Evolutionary conservation across 2,797 vertebrate genomes (phyloP), one percentile per base, ranked within the genome.

Genomic region (Caiman crocodilus): DNA sequence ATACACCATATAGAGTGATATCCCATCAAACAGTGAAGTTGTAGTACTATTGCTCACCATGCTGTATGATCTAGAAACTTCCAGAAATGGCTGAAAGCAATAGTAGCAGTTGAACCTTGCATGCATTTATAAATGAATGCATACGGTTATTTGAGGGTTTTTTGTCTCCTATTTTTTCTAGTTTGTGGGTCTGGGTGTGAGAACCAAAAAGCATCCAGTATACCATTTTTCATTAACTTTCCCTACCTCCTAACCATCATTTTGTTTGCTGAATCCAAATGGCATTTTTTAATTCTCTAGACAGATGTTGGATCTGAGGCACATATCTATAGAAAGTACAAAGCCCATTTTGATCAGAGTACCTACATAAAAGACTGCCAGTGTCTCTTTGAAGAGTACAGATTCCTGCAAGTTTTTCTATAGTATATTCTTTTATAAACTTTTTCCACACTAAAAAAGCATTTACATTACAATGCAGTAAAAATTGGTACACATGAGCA

Each of bases 401-500:
- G 78, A 2, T 74, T 94, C 67, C 25, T 84, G 3, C 23, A 84
- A 84, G 76, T 84, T 90, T 56, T 90, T 95, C 76, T 89, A 50
- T 67, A 90, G 73, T 91, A 91, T 57, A 35, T 63, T 88, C 92
- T 84, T 61, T 74, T 93, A 55, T 73, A 94, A 93, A 91, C 88
- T 82, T 91, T 96, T 93, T 87, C 90, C 90, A 92, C 85, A 78
- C 90, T 91, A 89, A 94, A 93, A 86, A 55, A 83, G 76, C 74
- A 84, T 95, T 91, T 94, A 65, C 84, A 84, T 65, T 80, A 76
- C 89, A 90, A 30, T 76, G 71, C 50, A 91, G 87, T 89, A 96
- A 94, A 76, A 94, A 96, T 79, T 95, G 91, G 79, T 91, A 96
- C 96, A 97, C 96, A 95, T 96, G 97, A 97, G 30, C 67, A 97